Evolutionary conservation across 2,797 vertebrate species (phyloP).

Genomic region (Gadopsis bispinosus): DNA sequence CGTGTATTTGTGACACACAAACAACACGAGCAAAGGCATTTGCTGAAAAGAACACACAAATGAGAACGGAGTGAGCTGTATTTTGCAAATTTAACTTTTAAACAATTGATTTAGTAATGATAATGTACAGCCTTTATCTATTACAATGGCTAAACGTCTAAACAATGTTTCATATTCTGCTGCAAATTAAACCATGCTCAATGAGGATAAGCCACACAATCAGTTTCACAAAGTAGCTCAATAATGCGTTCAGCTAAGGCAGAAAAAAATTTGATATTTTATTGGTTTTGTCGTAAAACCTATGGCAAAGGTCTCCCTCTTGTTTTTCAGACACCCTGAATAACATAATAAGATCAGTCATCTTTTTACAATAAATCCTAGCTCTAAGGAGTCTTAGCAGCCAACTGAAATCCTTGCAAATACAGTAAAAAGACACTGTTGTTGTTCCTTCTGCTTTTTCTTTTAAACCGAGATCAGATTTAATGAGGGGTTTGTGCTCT

Average conservation of each 20-base stretch:
- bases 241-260: too few relatives aligned
- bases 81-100: too few relatives aligned
- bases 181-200: not conserved
- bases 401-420: conserved; percentile 43
- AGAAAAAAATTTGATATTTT: too few relatives aligned
- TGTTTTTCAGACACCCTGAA: conserved; percentile 50
- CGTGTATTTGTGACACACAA: not conserved
- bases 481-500: conserved; percentile 17
- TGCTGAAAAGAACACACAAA: not conserved
- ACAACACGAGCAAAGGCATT: not conserved
- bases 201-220: not conserved
- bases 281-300: too few relatives aligned
- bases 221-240: not conserved
- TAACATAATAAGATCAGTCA: conserved; percentile 52
- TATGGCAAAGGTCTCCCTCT: not conserved
- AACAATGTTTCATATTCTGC: not conserved
- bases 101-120: not conserved
- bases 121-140: not conserved
- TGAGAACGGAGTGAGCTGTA: not conserved
- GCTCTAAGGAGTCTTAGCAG: conserved; percentile 30
- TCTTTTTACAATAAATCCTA: conserved; percentile 50
- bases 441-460: not conserved
- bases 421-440: conserved; percentile 7
- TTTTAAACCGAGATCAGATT: conserved; percentile 11
- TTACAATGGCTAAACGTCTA: not conserved